A percentile compares a stretch with the other conserved stretches of the same genome.
Evolutionary conservation across 2,888 invertebrate species (phyloP).

Genomic region (Kryphioiulus occultus): DNA sequence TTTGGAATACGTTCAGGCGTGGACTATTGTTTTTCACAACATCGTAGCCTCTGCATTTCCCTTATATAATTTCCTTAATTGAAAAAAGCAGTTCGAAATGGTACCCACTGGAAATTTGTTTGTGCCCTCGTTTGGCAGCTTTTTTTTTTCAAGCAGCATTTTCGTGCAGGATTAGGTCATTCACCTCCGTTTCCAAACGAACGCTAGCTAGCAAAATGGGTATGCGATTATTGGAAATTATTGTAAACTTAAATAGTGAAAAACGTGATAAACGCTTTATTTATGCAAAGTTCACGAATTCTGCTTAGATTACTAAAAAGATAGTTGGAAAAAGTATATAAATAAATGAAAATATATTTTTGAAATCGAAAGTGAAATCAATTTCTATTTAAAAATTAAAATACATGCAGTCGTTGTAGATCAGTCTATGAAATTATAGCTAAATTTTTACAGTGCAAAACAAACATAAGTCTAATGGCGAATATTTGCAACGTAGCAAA

Average conservation of each 20-base stretch:
- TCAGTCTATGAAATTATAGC: too few species aligned
- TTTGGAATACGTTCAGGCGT: not conserved
- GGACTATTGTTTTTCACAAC: not conserved
- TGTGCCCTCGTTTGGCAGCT: not conserved
- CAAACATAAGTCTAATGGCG: too few species aligned
- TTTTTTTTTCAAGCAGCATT: not conserved
- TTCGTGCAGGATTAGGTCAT: constrained; percentile 1
- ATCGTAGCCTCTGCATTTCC: not conserved
- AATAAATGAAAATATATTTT: not conserved
- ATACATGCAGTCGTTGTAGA: too few species aligned
- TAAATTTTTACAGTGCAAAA: too few species aligned
- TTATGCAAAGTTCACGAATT: not conserved
- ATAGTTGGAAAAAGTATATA: not conserved
- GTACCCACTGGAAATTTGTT: not conserved
- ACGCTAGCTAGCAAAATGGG: not conserved
- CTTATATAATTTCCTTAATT: not conserved
- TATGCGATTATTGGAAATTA: not conserved
- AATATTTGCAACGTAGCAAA: too few species aligned
- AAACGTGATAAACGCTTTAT: not conserved
- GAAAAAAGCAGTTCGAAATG: not conserved
- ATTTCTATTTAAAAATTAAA: not conserved
- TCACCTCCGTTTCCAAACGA: not conserved
- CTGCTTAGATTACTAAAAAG: not conserved
- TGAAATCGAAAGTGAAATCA: not conserved
- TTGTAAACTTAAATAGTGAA: not conserved